These are phyloP conservation scores for Aplochiton taeniatus DNA, from an alignment of 2,797 vertebrate species.

Conservation along the genomic window DNA sequence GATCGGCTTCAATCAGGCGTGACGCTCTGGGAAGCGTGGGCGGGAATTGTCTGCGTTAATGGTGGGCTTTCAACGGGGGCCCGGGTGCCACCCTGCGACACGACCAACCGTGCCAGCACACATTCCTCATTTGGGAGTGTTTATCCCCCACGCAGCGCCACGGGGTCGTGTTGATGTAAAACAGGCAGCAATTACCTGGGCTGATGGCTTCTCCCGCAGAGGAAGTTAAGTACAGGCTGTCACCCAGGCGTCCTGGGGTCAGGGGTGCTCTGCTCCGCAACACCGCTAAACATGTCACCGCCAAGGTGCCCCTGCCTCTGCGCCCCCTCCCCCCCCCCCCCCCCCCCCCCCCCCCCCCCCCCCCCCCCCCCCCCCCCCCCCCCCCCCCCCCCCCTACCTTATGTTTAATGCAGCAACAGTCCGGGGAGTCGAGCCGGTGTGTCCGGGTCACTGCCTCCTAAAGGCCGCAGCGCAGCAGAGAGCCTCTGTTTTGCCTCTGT, in stretches of 20 bases:
- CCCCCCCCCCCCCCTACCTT: conserved; percentile 67
- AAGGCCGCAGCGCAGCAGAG: conserved; percentile 32
- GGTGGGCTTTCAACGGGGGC: conserved; percentile 44
- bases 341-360: conserved; percentile 22
- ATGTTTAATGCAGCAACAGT: conserved; percentile 3
- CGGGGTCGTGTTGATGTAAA: conserved; percentile 68
- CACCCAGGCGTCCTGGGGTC: conserved; percentile 55
- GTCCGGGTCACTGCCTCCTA: conserved; percentile 56
- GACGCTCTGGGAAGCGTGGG: conserved; percentile 29
- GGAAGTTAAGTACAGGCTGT: conserved; percentile 65
- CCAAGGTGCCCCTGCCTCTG: conserved; percentile 32
- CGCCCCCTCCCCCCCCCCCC: conserved; percentile 16
- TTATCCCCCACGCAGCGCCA: conserved; percentile 33
- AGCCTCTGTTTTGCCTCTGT: conserved; percentile 29
- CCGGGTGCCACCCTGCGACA: conserved; percentile 13
- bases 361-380: conserved; percentile 57
- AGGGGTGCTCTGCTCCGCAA: conserved; percentile 46
- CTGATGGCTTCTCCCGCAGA: conserved; percentile 54
- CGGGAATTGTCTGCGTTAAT: conserved; percentile 61
- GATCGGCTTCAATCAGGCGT: conserved; percentile 61
- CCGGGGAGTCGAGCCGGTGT: conserved; percentile 25
- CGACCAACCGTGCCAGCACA: conserved; percentile 24
- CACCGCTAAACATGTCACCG: conserved; percentile 54
- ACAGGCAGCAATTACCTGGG: conserved; percentile 71
- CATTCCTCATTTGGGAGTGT: conserved; percentile 34